Evolutionary conservation across 2,888 invertebrate genomes (phyloP), one percentile per base, ranked within the genome.

Genomic region (Rhaphigaster nebulosa): DNA sequence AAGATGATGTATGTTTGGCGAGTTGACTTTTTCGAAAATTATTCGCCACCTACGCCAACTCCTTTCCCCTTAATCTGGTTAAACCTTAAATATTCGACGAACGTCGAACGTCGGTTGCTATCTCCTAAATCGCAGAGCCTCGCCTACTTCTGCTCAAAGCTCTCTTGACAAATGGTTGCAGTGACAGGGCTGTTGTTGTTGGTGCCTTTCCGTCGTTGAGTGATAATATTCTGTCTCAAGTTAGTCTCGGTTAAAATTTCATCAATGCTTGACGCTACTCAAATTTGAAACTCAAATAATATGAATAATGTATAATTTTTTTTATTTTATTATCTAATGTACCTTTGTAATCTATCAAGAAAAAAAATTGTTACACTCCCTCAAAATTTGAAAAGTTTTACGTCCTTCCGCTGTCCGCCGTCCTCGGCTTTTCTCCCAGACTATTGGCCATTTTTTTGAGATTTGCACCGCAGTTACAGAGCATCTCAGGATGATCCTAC

Each of bases 231-330:
- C 4, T n/a, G 60, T n/a, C n/a, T n/a, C 60, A 56, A 2, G 20
- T 20, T 8, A 56, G 54, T 54, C 54, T 60, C n/a, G n/a, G 26
- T 60, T 1, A n/a, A n/a, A n/a, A 60, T 60, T 26, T 60, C 60
- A 60, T 60, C n/a, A 60, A 60, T n/a, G 60, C 26, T 0, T n/a
- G 60, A n/a, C 26, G n/a, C 60, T n/a, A n/a, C 5, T 10, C 6
- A 60, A n/a, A n/a, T 60, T 60, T 60, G 26, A 60, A 60, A 60
- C n/a, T n/a, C 60, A n/a, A 60, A n/a, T 60, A 60, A 60, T 60
- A 26, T 60, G 60, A 60, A 60, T 60, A 60, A 60, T 60, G 8
- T 23, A 54, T 54, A 23, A 23, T n/a, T 2, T 54, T 20, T 6
- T 45, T 45, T 45, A 10, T 45, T 45, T 45, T 10, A 45, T 45